Conservation (phyloP, 2,888 invertebrate species). For the Dione juno region DNA sequence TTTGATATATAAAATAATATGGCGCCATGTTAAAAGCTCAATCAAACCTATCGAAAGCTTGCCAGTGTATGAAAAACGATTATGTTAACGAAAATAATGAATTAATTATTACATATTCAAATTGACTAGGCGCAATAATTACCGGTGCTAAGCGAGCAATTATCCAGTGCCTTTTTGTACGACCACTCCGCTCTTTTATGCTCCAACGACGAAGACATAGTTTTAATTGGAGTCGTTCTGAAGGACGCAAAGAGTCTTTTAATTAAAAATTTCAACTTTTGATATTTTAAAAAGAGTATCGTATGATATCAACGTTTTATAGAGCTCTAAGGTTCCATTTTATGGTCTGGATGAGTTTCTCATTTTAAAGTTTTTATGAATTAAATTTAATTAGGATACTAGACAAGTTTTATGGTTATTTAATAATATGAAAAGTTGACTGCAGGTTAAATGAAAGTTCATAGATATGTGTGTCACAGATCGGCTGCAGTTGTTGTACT, state of each 20-base stretch:
- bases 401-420: constrained; percentile 15
- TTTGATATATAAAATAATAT: constrained; percentile 17
- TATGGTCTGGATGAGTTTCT: constrained; percentile 19
- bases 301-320: constrained; percentile 32
- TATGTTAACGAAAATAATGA: constrained; percentile 23
- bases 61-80: not conserved
- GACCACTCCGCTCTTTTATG: constrained; percentile 70
- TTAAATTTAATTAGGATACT: constrained; percentile 17
- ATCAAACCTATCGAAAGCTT: constrained; percentile 9
- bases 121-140: constrained; percentile 66
- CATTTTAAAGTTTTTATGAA: constrained; percentile 20
- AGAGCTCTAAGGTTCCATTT: constrained; percentile 22
- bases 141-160: constrained; percentile 64
- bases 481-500: too few species aligned
- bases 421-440: constrained; percentile 11
- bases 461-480: not conserved
- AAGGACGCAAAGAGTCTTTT: constrained; percentile 73
- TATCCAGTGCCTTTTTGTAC: constrained; percentile 66
- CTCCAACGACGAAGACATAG: constrained; percentile 71
- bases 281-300: constrained; percentile 30
- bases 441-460: constrained; percentile 22
- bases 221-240: constrained; percentile 78
- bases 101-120: constrained; percentile 51
- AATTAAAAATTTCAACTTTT: constrained; percentile 70
- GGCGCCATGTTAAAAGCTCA: not conserved